Evolutionary conservation across 2,797 vertebrate genomes (phyloP).

Genomic region (Cynodonichthys magdalenae): DNA sequence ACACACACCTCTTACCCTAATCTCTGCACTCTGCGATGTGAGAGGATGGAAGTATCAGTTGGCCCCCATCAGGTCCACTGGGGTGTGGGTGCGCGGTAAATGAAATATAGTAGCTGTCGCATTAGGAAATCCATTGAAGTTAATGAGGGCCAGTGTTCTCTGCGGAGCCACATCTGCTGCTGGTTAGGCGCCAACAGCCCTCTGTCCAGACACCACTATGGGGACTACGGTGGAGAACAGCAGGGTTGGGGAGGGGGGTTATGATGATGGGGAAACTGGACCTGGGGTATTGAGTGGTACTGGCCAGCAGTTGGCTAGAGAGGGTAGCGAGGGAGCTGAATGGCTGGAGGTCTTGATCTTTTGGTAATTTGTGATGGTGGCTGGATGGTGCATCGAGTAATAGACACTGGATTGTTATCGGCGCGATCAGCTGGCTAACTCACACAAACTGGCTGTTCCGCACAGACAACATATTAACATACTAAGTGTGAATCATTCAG

Average conservation of each 20-base stretch:
- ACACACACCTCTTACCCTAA: conserved; percentile 17
- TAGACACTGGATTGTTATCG: conserved; percentile 64
- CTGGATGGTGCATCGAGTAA: conserved; percentile 63
- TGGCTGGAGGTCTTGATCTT: conserved; percentile 66
- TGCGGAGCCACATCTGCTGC: conserved; percentile 85
- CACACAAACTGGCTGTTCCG: conserved; percentile 46
- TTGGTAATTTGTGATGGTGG: conserved; percentile 62
- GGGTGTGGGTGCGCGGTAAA: conserved; percentile 80
- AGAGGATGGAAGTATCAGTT: conserved; percentile 76
- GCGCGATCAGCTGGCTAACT: conserved; percentile 71
- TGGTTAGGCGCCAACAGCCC: conserved; percentile 82
- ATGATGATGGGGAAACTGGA: conserved; percentile 70
- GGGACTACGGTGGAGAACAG: conserved; percentile 45
- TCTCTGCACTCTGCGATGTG: conserved; percentile 36
- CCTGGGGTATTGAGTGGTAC: conserved; percentile 76
- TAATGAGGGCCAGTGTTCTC: conserved; percentile 78
- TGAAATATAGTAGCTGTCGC: conserved; percentile 83
- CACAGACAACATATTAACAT: conserved; percentile 48
- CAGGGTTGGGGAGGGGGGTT: conserved; percentile 31
- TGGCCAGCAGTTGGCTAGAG: conserved; percentile 61
- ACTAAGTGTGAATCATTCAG: conserved; percentile 26
- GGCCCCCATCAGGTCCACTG: conserved; percentile 71
- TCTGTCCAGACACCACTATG: conserved; percentile 66
- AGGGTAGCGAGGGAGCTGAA: conserved; percentile 50
- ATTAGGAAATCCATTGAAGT: conserved; percentile 85